Evolutionary conservation across 1,140 invertebrate genomes (phyloP), one percentile per base, ranked within the genome.

Genomic region (Polyergus mexicanus): DNA sequence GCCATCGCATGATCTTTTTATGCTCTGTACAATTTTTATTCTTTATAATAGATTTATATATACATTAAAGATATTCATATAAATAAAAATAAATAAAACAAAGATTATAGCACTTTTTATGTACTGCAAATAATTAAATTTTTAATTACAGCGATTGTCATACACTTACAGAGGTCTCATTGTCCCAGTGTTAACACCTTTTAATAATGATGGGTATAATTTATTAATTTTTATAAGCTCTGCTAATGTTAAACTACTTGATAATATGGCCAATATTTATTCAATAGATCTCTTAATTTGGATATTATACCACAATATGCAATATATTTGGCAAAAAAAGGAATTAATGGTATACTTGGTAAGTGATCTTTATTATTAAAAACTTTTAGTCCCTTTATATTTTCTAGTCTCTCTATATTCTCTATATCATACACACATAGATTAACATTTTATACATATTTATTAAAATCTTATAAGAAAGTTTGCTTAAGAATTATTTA

Each of bases 111-210:
- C 3, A 72, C n/a, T 13, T 35, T 32, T 32, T 35, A 38, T 72
- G 38, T 22, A 25, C 10, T 74, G 7, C 0, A 38, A 11, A 38
- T 25, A 63, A 76, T 13, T 77, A 13, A 16, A 32, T 81, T 83
- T 65, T 54, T 69, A 38, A 81, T 89, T 86, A 19, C 13, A 88
- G 89, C 62, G 10, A 65, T 10, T 88, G 22, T 22, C 56, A n/a
- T 88, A 84, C 3, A 90, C 85, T 1, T 95, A 92, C 74, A 90
- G 94, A 92, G 97, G 97, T n/a, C 88, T 97, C 7, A 95, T 97
- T 90, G 96, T 96, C 5, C 97, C 97, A 0, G 97, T 97, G 2
- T 97, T 97, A 63, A 97, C 97, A 0, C 96, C 96, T 1, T 96
- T 97, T 47, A 96, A 96, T 56, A 93, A 96, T 77, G 96, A 97